Percentiles rank a stretch among this genome's conserved stretches.
Conservation (phyloP, 2,113 vertebrate genomes). For the Pachyramphus minor region DNA sequence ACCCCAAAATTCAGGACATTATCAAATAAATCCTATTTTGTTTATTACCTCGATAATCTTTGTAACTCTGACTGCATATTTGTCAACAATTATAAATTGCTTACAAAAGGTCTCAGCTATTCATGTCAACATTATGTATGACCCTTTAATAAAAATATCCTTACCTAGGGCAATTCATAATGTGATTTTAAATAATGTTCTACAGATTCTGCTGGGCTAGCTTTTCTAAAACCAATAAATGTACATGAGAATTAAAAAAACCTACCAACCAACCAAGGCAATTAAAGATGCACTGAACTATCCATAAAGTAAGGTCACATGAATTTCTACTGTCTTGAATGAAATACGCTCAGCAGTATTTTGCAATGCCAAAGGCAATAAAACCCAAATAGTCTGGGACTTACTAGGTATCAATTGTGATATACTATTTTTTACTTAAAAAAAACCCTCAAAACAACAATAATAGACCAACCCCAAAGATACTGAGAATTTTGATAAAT, state of each 20-base stretch:
- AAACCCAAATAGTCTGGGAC: neutral
- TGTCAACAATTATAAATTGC: neutral
- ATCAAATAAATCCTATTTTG: neutral
- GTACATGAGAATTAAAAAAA: neutral
- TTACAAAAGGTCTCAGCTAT: neutral
- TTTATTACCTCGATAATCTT: neutral
- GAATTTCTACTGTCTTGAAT: neutral
- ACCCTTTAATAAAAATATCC: neutral
- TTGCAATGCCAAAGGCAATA: neutral
- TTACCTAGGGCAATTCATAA: neutral
- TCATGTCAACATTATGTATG: neutral
- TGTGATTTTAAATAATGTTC: neutral
- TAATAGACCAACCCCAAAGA: neutral
- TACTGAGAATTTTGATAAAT: neutral
- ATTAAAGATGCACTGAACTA: neutral
- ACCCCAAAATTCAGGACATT: neutral
- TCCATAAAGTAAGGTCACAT: neutral
- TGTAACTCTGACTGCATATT: neutral
- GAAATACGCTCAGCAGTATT: neutral
- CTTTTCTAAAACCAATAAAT: neutral
- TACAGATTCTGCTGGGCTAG: neutral
- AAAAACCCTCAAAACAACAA: neutral
- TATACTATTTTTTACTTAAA: neutral
- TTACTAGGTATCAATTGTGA: neutral
- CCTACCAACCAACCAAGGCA: neutral